Evolutionary conservation across 2,113 vertebrate species (phyloP).

Genomic region (Silurus glanis): DNA sequence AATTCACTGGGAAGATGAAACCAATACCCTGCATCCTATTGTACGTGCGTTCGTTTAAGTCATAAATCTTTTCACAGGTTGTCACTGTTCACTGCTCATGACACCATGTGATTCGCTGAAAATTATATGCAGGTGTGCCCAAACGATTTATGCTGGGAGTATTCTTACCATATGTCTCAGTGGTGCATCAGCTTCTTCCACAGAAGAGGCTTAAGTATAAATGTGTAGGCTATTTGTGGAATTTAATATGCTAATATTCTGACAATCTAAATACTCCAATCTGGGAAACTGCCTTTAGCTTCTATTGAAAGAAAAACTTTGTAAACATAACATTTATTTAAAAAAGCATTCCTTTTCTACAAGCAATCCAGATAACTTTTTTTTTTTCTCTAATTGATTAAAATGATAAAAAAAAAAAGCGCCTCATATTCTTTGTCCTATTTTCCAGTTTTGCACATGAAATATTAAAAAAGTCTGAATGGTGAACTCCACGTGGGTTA

Average conservation of each 20-base stretch:
- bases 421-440: slow-evolving; percentile 38
- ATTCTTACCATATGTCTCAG: slow-evolving; percentile 47
- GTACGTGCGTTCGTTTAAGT: slow-evolving; percentile 60
- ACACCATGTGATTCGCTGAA: slow-evolving; percentile 65
- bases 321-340: slow-evolving; percentile 62
- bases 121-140: slow-evolving; percentile 71
- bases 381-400: slow-evolving; percentile 58
- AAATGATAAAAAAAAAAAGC: slow-evolving; percentile 64
- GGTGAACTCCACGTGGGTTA: not conserved
- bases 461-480: not conserved
- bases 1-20: slow-evolving; percentile 62
- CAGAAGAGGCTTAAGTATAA: slow-evolving; percentile 39
- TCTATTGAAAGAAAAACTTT: slow-evolving; percentile 49
- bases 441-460: not conserved
- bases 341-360: slow-evolving; percentile 61
- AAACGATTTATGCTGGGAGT: slow-evolving; percentile 34
- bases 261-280: slow-evolving; percentile 72
- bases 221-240: slow-evolving; percentile 48
- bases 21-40: slow-evolving; percentile 64
- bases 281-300: slow-evolving; percentile 57
- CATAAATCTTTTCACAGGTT: slow-evolving; percentile 71
- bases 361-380: slow-evolving; percentile 64
- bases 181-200: slow-evolving; percentile 44
- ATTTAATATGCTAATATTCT: slow-evolving; percentile 63
- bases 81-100: slow-evolving; percentile 62